Conservation (phyloP, 2,113 vertebrate genomes). For the Paracyprichromis sp. region DNA sequence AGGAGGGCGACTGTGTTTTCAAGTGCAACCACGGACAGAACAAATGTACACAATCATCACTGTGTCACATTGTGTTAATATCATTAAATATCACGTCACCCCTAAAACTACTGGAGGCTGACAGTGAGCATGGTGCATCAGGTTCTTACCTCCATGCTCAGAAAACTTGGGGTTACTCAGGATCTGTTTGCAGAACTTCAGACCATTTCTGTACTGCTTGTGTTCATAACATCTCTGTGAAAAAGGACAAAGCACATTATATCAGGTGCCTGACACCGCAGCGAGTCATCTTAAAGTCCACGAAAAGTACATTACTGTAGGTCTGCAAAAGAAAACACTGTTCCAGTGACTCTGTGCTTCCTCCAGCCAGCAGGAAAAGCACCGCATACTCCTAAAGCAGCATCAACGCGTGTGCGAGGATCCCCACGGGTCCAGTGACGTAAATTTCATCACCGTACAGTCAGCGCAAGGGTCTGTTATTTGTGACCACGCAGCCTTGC, state of each 20-base stretch:
- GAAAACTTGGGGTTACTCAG: conserved; percentile 97
- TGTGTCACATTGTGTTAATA: neutral
- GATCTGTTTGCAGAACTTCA: conserved; percentile 99
- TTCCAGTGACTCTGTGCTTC: neutral
- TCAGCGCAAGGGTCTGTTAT: neutral
- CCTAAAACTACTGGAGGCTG: neutral
- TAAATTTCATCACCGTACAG: neutral
- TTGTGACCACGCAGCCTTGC: neutral
- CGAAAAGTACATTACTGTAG: neutral
- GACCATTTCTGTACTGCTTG: conserved; percentile 98
- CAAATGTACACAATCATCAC: rapidly evolving
- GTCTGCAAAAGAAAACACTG: neutral
- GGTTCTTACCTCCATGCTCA: conserved; percentile 92
- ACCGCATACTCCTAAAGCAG: neutral
- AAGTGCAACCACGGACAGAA: neutral
- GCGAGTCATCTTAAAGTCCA: neutral
- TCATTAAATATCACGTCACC: neutral
- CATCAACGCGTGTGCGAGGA: neutral
- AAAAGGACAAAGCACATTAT: neutral
- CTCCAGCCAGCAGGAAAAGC: neutral
- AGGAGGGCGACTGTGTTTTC: neutral
- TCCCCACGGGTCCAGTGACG: neutral
- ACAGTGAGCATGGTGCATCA: neutral
- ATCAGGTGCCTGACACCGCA: neutral
- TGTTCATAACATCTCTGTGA: conserved; percentile 97